Evolutionary conservation across 1,140 invertebrate genomes (phyloP), one percentile per base, ranked within the genome.

Genomic region (Heliconius hewitsoni): DNA sequence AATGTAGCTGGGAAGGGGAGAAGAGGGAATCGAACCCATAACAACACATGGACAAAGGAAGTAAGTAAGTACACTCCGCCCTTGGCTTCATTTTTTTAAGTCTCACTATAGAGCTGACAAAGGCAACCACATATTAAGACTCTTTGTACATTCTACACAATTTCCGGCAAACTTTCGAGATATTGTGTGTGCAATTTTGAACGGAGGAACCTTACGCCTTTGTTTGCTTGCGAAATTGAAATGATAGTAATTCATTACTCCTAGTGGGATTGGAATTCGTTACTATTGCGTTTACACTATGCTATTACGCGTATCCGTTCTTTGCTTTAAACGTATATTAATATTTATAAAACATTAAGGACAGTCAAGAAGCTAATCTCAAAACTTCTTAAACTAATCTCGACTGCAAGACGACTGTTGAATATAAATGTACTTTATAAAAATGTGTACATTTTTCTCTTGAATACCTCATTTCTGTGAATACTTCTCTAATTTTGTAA

Each of bases 401-500:
- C 23, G 23, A 27, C 57, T 23, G 8, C 60, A 66, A 57, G 60
- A 27, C 5, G 11, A 30, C 19, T 66, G 23, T 27, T 66, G 60
- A 66, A 66, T 66, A 30, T 13, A 66, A 66, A 66, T 66, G 27
- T 66, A 27, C 23, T 66, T 66, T n/a, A 30, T 66, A 66, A 66
- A 66, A 66, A 30, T 66, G 9, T 23, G 4, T 66, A 11, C 60
- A 66, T 66, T 66, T 30, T 66, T 66, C 55, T 66, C n/a, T 13
- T 27, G 30, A 76, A 52, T 30, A 39, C 18, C 19, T 52, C 75
- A 66, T 23, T 76, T 76, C 66, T 57, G 30, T 75, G 30, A 77
- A 70, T 77, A 39, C 37, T 70, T 30, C 60, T 27, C 27, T 66
- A 66, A 66, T 66, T 66, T 23, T 66, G 23, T 66, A 16, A 66